Evolutionary conservation across 2,888 invertebrate genomes (phyloP), one percentile per base, ranked within the genome.

Genomic region (Agrypnus murinus): DNA sequence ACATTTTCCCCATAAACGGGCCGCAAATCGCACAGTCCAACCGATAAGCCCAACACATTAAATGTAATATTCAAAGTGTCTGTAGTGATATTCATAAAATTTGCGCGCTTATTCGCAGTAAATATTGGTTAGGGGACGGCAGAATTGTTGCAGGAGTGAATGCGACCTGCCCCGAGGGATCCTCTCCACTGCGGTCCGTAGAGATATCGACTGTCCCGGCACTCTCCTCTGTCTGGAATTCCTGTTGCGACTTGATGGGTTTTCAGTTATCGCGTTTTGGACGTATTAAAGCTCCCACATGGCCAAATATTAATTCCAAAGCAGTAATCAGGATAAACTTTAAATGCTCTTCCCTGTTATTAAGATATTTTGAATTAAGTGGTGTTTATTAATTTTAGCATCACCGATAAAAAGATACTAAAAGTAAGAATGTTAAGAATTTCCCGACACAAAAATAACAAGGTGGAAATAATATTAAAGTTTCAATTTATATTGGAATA

Each of bases 101-200:
- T 64, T 65, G 65, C 63, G 62, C 69, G 67, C 73, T 75, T 75
- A 77, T 77, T 75, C 74, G 74, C 74, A 70, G 75, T 75, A 75
- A 77, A 77, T 75, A 75, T 75, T 69, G 71, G 75, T 75, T 75
- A 75, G 73, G 65, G 72, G 68, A 70, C 67, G 62, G 69, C 50
- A 40, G 59, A 65, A 58, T 65, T 69, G 69, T 65, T 69, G 69
- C 55, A 36, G 45, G 62, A 62, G 53, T 50, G 57, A 67, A 66
- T 55, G 67, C 63, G 62, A 63, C 63, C 63, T 63, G 62, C 45
- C 65, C 64, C 69, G 69, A 48, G 69, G 65, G 58, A 58, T 69
- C 31, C 58, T 46, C 58, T 46, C 58, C 34, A 50, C 46, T 40
- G 48, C 64, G 63, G 62, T 68, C 63, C 57, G 34, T 43, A 17